Evolutionary conservation across 2,888 invertebrate genomes (phyloP), one percentile per base, ranked within the genome.

Genomic region (Callosobruchus maculatus): DNA sequence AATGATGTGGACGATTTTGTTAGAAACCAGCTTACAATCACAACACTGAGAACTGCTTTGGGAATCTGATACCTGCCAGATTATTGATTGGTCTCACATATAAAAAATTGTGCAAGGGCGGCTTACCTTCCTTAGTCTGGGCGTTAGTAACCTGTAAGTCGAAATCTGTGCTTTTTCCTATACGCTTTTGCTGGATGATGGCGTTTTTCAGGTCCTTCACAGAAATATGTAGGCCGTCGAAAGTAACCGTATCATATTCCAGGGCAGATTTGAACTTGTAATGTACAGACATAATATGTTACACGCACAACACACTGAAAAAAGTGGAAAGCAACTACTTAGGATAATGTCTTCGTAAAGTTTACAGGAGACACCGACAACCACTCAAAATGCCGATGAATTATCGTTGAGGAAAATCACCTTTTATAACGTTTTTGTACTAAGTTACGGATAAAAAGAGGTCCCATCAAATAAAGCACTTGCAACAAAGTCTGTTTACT

Each of bases 211-310:
- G 90, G 86, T 99, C 99, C 70, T 93, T 94, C 80, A 98, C 95
- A 70, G 97, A 96, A 84, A 99, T 98, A 87, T 97, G 96, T 75
- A 99, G 90, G 75, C 98, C 99, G 91, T 98, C 98, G 87, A 98
- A 98, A 67, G 97, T 96, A 78, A 99, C 93, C 9, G 98, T 98
- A 86, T 98, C 97, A 89, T 95, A 97, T 87, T 98, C 97, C 85
- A 97, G 90, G 77, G 97, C 95, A 84, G 97, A 97, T 89, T 98
- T 98, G 87, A 99, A 99, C 88, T 99, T 99, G 89, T 98, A 99
- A 88, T 99, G 98, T 80, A 99, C 97, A 84, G 97, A 98, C 94
- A 97, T 97, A 70, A 68, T 78, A 74, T 71, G 71, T 30, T 71
- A 31, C 70, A 21, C 70, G 13, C 49, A 49, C 49, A 49, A 49